These are phyloP conservation scores for Trialeurodes vaporariorum DNA, from an alignment of 1,140 invertebrate genomes.

Conservation along the genomic window DNA sequence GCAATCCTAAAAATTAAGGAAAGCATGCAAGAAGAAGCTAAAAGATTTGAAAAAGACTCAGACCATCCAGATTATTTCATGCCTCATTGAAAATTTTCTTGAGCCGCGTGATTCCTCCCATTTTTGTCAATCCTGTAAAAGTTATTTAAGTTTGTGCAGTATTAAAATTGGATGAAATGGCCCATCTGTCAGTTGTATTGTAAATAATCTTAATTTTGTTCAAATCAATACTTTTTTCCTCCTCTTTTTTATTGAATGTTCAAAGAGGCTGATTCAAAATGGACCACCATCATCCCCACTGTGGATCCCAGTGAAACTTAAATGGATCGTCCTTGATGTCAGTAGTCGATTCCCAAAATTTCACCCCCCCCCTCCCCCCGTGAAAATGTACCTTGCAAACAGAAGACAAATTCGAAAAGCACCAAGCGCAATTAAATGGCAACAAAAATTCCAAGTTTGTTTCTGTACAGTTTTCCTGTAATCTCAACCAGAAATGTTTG, in stretches of 20 bases:
- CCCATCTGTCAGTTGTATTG: neutral
- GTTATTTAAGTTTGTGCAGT: neutral
- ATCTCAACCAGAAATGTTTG: too few relatives aligned
- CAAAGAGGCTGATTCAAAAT: too few relatives aligned
- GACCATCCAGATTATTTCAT: constrained; percentile 94
- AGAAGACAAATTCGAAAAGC: too few relatives aligned
- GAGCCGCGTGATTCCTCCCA: neutral
- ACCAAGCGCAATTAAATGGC: too few relatives aligned
- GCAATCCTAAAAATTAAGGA: constrained; percentile 99
- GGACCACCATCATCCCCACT: too few relatives aligned
- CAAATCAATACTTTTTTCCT: neutral
- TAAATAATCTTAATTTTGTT: neutral
- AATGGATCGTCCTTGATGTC: too few relatives aligned
- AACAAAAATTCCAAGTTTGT: too few relatives aligned
- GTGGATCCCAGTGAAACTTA: too few relatives aligned
- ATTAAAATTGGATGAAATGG: neutral
- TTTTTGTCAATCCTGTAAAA: neutral
- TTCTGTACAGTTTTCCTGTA: too few relatives aligned
- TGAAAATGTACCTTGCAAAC: too few relatives aligned
- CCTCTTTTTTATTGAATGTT: neutral
- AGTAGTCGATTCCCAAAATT: too few relatives aligned
- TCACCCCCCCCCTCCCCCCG: too few relatives aligned
- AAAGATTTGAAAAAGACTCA: constrained; percentile 97
- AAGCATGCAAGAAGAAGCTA: constrained; percentile 99
- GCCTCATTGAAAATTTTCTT: constrained; percentile 34